Evolutionary conservation across 1,140 invertebrate species (phyloP).

Genomic region (Drosophila chauvacae): DNA sequence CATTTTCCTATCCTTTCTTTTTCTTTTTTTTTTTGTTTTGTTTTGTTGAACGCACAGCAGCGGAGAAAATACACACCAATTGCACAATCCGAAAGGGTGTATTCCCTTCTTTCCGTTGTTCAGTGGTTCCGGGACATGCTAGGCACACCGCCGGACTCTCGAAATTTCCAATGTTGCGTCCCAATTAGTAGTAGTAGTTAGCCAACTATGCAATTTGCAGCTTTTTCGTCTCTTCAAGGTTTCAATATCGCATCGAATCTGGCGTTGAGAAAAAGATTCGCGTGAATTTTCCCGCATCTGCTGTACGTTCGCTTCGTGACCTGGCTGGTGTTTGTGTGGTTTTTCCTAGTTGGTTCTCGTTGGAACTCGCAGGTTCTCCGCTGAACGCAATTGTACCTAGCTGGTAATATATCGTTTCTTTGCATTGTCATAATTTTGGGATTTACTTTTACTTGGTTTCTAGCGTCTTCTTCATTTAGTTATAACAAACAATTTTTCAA

Average conservation of each 20-base stretch:
- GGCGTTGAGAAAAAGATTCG: conserved; percentile 47
- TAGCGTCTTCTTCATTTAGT: conserved; percentile 51
- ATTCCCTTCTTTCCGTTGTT: conserved; percentile 12
- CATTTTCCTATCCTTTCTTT: conserved; percentile 63
- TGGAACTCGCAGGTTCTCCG: conserved; percentile 12
- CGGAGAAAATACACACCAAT: conserved; percentile 81
- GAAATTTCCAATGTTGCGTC: conserved; percentile 60
- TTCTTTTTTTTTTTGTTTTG: conserved; percentile 2
- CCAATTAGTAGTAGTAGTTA: conserved; percentile 66
- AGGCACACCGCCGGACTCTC: conserved; percentile 28
- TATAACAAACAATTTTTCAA: conserved; percentile 73
- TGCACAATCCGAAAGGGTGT: conserved; percentile 67
- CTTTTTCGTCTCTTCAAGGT: conserved; percentile 23
- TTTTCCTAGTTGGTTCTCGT: conserved; percentile 12
- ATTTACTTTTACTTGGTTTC: conserved; percentile 33
- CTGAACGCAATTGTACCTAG: conserved; percentile 16
- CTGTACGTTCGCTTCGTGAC: conserved; percentile 45
- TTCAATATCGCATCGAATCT: conserved; percentile 30
- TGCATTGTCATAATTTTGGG: conserved; percentile 27
- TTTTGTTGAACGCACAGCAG: conserved; percentile 57
- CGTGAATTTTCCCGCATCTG: conserved; percentile 78
- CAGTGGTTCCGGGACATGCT: conserved; percentile 38
- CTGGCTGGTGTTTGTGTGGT: conserved; percentile 29
- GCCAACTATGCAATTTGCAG: conserved; percentile 75
- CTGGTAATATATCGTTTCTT: conserved; percentile 27